These are phyloP conservation scores for Azemiops feae DNA, from an alignment of 2,113 vertebrate genomes.

Conservation along the genomic window DNA sequence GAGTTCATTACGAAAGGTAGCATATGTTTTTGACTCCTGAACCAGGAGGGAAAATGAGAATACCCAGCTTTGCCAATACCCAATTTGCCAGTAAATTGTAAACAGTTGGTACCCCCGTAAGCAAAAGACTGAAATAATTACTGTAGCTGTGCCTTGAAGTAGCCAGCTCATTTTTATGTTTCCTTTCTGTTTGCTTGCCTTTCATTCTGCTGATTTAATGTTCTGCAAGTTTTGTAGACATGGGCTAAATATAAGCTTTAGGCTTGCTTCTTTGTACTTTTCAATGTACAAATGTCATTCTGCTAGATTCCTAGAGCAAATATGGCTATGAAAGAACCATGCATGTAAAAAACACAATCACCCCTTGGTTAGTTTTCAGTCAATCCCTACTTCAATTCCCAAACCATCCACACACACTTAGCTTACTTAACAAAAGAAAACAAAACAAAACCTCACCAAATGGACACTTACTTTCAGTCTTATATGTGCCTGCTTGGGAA, in stretches of 20 bases:
- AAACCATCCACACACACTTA: neutral
- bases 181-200: conserved; percentile 49
- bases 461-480: neutral
- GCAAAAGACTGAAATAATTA: conserved; percentile 72
- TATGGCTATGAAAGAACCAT: neutral
- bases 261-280: conserved; percentile 47
- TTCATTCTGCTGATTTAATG: conserved; percentile 66
- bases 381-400: neutral
- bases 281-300: conserved; percentile 60
- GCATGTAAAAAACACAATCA: neutral
- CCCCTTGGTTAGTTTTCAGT: neutral
- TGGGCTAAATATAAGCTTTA: conserved; percentile 58
- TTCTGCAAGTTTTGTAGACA: conserved; percentile 57
- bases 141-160: conserved; percentile 67
- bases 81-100: conserved; percentile 65
- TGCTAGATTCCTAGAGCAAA: conserved; percentile 7
- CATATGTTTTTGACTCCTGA: conserved; percentile 76
- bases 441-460: neutral
- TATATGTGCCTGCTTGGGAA: neutral
- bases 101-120: conserved; percentile 71
- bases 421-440: neutral
- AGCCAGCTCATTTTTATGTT: conserved; percentile 66
- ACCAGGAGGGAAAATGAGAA: conserved; percentile 71
- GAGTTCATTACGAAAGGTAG: conserved; percentile 72
- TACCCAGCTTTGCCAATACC: conserved; percentile 66